A percentile compares a stretch with the other conserved stretches of the same genome.
These are phyloP conservation scores for Pterocles gutturalis DNA, from an alignment of 2,113 vertebrate species.

Conservation along the genomic window DNA sequence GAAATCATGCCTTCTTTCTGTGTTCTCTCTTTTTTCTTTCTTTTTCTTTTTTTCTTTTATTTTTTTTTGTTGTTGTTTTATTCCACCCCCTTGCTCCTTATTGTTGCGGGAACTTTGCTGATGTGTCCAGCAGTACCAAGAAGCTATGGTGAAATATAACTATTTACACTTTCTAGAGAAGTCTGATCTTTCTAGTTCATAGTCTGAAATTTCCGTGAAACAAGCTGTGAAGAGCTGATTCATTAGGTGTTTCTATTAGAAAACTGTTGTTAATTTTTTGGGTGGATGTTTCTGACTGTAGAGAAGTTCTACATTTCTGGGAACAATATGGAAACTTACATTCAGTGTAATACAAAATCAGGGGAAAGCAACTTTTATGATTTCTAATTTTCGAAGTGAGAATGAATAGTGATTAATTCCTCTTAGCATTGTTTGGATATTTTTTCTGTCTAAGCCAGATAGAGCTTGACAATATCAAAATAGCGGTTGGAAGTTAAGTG, in stretches of 20 bases:
- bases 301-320: constrained; percentile 1
- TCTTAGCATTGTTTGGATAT: constrained; percentile 19
- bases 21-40: neutral
- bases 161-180: neutral
- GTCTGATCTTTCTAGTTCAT: neutral
- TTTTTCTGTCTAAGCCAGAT: neutral
- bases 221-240: neutral
- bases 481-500: neutral
- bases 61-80: neutral
- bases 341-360: constrained; percentile 14
- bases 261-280: neutral
- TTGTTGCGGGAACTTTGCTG: neutral
- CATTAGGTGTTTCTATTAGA: neutral
- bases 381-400: neutral
- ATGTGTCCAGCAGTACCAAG: neutral
- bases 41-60: too few species aligned
- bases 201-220: neutral
- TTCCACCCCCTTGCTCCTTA: neutral
- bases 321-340: neutral
- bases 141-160: neutral
- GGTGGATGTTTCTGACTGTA: neutral
- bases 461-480: neutral
- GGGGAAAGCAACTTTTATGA: neutral
- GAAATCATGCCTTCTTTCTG: neutral
- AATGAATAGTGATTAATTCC: neutral